Evolutionary conservation across 64 coral and sea anemone genomes (phyloP).

Genomic region (Exaiptasia diaphana): DNA sequence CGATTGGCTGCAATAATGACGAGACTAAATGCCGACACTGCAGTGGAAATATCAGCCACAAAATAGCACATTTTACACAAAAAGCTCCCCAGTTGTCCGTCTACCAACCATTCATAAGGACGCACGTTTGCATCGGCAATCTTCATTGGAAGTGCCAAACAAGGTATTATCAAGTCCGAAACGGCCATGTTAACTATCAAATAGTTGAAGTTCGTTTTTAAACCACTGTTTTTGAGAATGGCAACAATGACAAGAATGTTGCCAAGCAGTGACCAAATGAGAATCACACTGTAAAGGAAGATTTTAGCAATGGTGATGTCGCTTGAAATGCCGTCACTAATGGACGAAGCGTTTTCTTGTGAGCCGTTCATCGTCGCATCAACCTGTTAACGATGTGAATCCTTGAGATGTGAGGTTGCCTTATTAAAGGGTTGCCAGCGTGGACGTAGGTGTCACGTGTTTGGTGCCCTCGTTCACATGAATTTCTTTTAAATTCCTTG

Average conservation of each 20-base stretch:
- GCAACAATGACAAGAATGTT: constrained; percentile 7
- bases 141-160: neutral
- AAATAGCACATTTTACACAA: neutral
- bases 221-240: neutral
- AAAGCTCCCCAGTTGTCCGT: neutral
- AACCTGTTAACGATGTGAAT: too few relatives aligned
- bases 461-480: too few relatives aligned
- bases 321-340: too few relatives aligned
- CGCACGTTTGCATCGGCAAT: neutral
- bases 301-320: too few relatives aligned
- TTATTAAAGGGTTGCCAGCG: too few relatives aligned
- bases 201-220: constrained; percentile 27
- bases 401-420: too few relatives aligned
- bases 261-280: neutral
- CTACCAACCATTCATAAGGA: neutral
- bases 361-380: too few relatives aligned
- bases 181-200: constrained; percentile 24
- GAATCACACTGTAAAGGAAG: neutral
- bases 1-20: neutral
- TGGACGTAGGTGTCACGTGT: too few relatives aligned
- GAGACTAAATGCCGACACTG: neutral
- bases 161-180: neutral
- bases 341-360: too few relatives aligned
- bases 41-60: neutral
- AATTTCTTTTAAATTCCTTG: too few relatives aligned